These are phyloP conservation scores for Mactromeris polynyma DNA, from an alignment of 2,888 invertebrate species.

Conservation along the genomic window DNA sequence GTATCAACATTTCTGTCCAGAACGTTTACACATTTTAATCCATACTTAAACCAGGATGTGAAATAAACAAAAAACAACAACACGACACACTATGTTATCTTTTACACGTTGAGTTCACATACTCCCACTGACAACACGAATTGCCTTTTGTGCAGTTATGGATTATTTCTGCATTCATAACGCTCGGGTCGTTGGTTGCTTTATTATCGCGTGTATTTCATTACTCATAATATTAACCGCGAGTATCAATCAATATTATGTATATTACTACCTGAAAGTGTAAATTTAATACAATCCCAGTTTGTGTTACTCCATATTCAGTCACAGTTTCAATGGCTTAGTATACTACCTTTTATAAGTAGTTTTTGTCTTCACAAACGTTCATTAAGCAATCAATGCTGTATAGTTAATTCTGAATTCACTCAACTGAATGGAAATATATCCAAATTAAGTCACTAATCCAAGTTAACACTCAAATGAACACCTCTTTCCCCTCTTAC, in stretches of 20 bases:
- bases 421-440: not conserved
- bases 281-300: not conserved
- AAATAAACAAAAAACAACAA: not conserved
- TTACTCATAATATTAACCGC: not conserved
- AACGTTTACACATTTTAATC: not conserved
- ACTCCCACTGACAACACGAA: not conserved
- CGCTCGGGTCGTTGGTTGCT: not conserved
- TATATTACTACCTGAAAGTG: not conserved
- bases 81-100: not conserved
- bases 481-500: not conserved
- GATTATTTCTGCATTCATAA: constrained; percentile 17
- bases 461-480: not conserved
- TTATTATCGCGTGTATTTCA: constrained; percentile 1
- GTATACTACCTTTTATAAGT: not conserved
- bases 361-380: not conserved
- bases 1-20: not conserved
- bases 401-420: not conserved
- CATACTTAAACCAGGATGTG: constrained; percentile 6
- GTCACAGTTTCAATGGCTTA: not conserved
- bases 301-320: not conserved
- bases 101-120: constrained; percentile 12
- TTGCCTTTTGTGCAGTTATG: not conserved
- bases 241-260: not conserved
- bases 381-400: not conserved
- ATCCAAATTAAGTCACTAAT: constrained; percentile 3